A percentile compares a stretch with the other conserved stretches of the same genome.
phyloP scores from a whole-genome alignment of 2,113 vertebrate genomes.

The Eptesicus fuscus region DNA sequence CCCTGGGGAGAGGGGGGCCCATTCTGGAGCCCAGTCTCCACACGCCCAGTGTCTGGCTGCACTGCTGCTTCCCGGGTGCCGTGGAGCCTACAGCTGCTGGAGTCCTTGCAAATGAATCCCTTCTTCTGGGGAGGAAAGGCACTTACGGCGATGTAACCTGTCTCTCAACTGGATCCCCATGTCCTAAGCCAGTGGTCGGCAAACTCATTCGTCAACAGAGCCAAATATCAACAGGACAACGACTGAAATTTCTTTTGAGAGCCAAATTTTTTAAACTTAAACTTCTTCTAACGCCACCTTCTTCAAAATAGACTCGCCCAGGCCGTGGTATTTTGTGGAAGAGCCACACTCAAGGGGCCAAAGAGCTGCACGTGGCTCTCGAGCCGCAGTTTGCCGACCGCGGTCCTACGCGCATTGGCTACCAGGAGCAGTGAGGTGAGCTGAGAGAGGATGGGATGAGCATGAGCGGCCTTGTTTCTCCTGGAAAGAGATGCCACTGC shows the following conservation, averaged over 20 bases:
- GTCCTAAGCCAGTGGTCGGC: background rate
- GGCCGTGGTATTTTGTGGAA: too few relatives aligned
- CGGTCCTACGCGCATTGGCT: background rate
- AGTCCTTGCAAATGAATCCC: background rate
- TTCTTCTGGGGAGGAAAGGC: background rate
- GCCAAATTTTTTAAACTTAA: too few relatives aligned
- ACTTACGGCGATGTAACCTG: background rate
- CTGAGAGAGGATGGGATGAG: background rate
- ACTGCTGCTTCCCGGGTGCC: background rate
- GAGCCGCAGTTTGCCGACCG: too few relatives aligned
- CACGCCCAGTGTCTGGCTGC: background rate
- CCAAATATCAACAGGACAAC: too few relatives aligned
- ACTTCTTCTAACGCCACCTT: too few relatives aligned
- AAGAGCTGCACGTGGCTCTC: too few relatives aligned
- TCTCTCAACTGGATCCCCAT: background rate
- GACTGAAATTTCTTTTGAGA: too few relatives aligned
- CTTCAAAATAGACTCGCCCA: too few relatives aligned
- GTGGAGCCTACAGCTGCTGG: background rate
- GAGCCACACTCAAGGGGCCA: too few relatives aligned
- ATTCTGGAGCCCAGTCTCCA: background rate
- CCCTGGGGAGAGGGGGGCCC: background rate
- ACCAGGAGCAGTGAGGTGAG: background rate
- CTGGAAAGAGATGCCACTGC: too few relatives aligned
- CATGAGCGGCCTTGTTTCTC: too few relatives aligned
- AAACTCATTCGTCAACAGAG: too few relatives aligned